Percentiles rank a stretch among this genome's conserved stretches.
Conservation (phyloP, 2,888 invertebrate genomes). For the Sphaerolaimus hirsutus region DNA sequence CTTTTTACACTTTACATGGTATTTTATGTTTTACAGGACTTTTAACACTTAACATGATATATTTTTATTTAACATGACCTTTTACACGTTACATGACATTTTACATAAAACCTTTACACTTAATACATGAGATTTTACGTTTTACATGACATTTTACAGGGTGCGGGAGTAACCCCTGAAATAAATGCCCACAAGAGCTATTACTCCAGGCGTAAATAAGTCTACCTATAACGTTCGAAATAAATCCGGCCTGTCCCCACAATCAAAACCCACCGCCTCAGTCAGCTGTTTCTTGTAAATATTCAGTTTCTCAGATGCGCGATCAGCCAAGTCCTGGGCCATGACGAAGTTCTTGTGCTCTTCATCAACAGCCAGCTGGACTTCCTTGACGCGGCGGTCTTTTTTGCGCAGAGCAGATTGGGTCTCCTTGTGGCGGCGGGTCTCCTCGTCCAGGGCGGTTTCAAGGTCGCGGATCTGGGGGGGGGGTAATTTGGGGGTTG, state of each 20-base stretch:
- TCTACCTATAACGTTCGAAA: no score
- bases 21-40: no score
- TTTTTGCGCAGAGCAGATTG: conserved; percentile 92
- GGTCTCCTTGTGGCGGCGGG: conserved; percentile 83
- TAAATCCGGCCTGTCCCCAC: no score
- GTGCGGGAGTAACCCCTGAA: neutral
- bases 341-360: conserved; percentile 81
- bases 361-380: conserved; percentile 74
- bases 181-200: neutral
- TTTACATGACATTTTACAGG: no score
- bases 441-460: conserved; percentile 78
- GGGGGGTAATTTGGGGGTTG: neutral
- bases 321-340: conserved; percentile 46
- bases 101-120: no score
- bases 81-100: no score
- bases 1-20: no score
- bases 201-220: neutral
- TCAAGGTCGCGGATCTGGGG: conserved; percentile 62
- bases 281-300: conserved; percentile 83
- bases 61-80: no score
- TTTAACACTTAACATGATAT: no score
- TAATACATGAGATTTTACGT: no score
- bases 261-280: conserved; percentile 56
- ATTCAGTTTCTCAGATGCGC: conserved; percentile 53
- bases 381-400: conserved; percentile 82